phyloP scores from a whole-genome alignment of 2,797 vertebrate genomes.

The Sebastes hubbsi region DNA sequence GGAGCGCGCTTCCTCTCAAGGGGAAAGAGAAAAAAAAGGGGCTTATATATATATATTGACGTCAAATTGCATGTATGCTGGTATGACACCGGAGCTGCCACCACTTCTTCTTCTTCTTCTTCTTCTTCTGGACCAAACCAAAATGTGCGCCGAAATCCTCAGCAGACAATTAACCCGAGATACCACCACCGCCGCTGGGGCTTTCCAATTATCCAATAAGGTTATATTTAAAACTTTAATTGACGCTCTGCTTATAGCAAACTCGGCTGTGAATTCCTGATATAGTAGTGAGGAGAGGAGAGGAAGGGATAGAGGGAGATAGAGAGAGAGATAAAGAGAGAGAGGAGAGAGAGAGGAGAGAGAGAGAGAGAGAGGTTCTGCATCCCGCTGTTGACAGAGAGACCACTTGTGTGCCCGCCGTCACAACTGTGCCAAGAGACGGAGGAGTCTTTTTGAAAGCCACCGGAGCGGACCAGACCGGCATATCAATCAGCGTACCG shows the following conservation, averaged over 20 bases:
- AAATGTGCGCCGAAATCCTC: constrained; percentile 4
- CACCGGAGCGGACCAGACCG: constrained; percentile 76
- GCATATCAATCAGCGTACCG: constrained; percentile 84
- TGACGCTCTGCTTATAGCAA: constrained; percentile 9
- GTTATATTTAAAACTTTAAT: constrained; percentile 58
- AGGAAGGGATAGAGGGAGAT: background rate
- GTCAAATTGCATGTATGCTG: constrained; percentile 58
- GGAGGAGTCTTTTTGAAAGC: constrained; percentile 79
- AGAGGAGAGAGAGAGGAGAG: constrained; percentile 8
- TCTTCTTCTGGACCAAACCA: background rate
- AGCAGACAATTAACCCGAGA: constrained; percentile 11
- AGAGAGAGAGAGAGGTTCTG: constrained; percentile 32
- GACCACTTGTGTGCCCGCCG: constrained; percentile 74
- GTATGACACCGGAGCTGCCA: constrained; percentile 7
- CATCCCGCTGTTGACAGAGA: constrained; percentile 71
- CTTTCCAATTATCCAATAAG: background rate
- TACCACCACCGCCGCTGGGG: background rate
- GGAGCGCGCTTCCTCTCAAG: background rate
- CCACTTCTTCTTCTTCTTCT: constrained; percentile 1
- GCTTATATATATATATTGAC: constrained; percentile 42
- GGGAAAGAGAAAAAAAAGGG: constrained; percentile 1
- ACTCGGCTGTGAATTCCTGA: constrained; percentile 39
- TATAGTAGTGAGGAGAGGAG: constrained; percentile 31
- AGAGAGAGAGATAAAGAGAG: background rate
- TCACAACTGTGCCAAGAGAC: constrained; percentile 79